These are phyloP conservation scores for Sterrhoptilus dennistouni DNA, from an alignment of 2,113 vertebrate species.

Conservation along the genomic window DNA sequence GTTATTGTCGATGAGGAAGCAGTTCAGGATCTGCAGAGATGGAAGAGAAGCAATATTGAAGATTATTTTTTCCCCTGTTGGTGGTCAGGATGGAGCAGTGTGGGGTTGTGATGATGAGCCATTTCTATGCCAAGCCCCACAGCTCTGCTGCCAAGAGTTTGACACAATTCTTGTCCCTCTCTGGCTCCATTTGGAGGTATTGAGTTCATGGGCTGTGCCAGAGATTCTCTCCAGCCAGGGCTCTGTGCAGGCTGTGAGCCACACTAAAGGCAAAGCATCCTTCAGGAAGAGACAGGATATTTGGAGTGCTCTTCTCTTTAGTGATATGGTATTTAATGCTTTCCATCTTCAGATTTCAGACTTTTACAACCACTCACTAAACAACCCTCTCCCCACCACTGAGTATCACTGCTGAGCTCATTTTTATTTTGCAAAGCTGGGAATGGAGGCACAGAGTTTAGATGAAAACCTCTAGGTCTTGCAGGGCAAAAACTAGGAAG, in stretches of 20 bases:
- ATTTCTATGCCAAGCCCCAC: background rate
- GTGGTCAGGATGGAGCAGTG: background rate
- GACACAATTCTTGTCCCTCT: background rate
- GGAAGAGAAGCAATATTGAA: background rate
- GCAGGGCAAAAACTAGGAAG: background rate
- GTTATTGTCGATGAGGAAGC: slow-evolving; percentile 90
- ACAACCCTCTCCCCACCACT: background rate
- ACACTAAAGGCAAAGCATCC: background rate
- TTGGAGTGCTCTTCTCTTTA: background rate
- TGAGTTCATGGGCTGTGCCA: background rate
- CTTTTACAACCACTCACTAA: background rate
- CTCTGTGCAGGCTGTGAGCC: background rate
- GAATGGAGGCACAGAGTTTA: background rate
- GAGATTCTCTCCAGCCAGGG: background rate
- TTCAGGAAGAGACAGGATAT: background rate
- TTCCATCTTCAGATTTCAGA: background rate
- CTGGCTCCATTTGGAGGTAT: background rate
- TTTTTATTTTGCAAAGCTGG: background rate
- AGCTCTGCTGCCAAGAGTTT: background rate
- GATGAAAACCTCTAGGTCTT: background rate
- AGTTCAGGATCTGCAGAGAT: slow-evolving; percentile 83
- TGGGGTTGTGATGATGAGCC: background rate
- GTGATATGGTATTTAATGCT: background rate
- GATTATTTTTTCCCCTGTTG: background rate
- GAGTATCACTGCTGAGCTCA: background rate